Evolutionary conservation across 2,888 invertebrate genomes (phyloP).

Genomic region (Steinernema carpocapsae): DNA sequence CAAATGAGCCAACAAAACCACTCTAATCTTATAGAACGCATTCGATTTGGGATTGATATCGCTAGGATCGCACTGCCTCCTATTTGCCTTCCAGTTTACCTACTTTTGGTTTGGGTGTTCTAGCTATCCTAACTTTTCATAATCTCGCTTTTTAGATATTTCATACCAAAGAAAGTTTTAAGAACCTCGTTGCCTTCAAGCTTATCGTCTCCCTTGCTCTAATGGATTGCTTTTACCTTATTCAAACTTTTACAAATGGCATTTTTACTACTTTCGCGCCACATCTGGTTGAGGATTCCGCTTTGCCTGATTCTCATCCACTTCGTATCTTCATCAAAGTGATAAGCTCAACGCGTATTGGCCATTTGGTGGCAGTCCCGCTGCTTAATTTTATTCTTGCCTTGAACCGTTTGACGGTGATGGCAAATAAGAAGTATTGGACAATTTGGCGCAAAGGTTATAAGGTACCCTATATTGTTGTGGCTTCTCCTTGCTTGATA

Average conservation of each 20-base stretch:
- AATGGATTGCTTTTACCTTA: slow-evolving; percentile 12
- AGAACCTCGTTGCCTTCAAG: slow-evolving; percentile 12
- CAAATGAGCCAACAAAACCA: too few species aligned
- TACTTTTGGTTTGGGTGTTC: background rate
- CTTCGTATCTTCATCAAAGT: background rate
- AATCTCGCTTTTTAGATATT: background rate
- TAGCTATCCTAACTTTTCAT: background rate
- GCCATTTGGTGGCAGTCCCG: background rate
- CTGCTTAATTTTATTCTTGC: background rate
- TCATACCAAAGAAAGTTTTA: background rate
- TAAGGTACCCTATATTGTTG: too few species aligned
- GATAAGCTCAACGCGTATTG: background rate
- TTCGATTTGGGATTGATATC: background rate
- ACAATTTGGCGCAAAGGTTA: too few species aligned
- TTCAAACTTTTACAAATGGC: background rate
- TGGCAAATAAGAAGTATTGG: background rate
- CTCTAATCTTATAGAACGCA: too few species aligned
- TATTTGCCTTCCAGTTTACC: background rate
- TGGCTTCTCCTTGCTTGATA: too few species aligned
- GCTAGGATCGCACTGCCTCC: background rate
- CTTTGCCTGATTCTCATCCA: too few species aligned
- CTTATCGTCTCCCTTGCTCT: background rate
- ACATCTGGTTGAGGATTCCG: too few species aligned
- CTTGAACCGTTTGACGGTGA: background rate
- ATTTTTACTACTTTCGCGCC: background rate